These are phyloP conservation scores for Tortrix viridana DNA, from an alignment of 2,888 invertebrate genomes.

Conservation along the genomic window DNA sequence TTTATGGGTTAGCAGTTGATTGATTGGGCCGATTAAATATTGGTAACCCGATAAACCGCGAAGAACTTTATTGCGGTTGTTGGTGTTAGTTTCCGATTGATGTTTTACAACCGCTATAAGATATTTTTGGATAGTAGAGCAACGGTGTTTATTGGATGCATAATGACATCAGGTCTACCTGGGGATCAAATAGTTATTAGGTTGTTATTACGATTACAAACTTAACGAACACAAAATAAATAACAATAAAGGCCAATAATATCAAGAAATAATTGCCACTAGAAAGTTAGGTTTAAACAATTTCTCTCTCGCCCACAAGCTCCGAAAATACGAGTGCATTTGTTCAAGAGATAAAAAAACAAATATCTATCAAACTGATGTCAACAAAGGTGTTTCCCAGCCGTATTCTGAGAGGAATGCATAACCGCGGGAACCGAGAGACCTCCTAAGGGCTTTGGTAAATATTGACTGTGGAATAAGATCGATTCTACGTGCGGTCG, in stretches of 20 bases:
- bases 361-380: too few relatives aligned
- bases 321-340: too few relatives aligned
- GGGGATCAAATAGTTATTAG: too few relatives aligned
- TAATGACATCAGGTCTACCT: too few relatives aligned
- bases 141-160: conserved; percentile 5
- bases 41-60: conserved; percentile 35
- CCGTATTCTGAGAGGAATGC: conserved; percentile 4
- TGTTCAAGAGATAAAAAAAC: too few relatives aligned
- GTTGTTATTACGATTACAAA: too few relatives aligned
- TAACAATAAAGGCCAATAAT: too few relatives aligned
- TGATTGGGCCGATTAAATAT: conserved; percentile 33
- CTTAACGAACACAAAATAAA: too few relatives aligned
- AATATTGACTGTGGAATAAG: conserved; percentile 69
- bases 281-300: too few relatives aligned
- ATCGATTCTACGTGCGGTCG: conserved; percentile 61
- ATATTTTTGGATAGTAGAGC: conserved; percentile 9
- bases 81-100: conserved; percentile 23
- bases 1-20: conserved; percentile 34
- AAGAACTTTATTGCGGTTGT: conserved; percentile 25
- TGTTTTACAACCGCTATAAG: conserved; percentile 24
- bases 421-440: conserved; percentile 31
- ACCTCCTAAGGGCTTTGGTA: conserved; percentile 43
- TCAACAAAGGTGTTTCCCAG: too few relatives aligned
- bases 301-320: too few relatives aligned
- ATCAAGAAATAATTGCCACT: too few relatives aligned